These are phyloP conservation scores for Lepidocolaptes lacrymiger DNA, from an alignment of 2,797 vertebrate species.

Conservation along the genomic window DNA sequence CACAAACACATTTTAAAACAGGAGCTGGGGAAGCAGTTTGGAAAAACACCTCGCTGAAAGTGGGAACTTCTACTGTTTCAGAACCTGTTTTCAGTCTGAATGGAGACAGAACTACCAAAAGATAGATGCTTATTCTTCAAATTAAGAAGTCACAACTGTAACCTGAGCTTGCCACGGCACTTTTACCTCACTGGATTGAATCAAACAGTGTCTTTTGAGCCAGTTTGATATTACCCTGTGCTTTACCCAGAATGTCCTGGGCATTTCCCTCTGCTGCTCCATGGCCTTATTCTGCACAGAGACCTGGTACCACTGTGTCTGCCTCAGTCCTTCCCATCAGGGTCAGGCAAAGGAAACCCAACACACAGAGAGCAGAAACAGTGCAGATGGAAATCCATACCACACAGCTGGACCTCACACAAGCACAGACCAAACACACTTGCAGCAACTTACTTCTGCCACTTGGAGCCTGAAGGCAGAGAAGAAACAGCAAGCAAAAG, in stretches of 20 bases:
- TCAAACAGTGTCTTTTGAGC: background rate
- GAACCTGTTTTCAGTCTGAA: background rate
- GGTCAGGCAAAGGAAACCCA: background rate
- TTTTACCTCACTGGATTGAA: background rate
- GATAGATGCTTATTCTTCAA: background rate
- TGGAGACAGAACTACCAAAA: background rate
- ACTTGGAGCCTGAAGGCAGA: background rate
- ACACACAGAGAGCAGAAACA: background rate
- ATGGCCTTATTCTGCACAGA: background rate
- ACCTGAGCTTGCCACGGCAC: background rate
- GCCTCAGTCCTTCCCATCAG: background rate
- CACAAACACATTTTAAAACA: background rate
- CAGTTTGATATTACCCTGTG: background rate
- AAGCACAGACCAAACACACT: background rate
- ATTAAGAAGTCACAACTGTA: background rate
- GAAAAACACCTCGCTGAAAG: background rate
- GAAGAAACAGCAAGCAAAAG: background rate
- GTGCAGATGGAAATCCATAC: background rate
- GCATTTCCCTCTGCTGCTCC: background rate
- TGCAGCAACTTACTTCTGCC: background rate
- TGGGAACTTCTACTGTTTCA: background rate
- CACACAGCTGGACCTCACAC: background rate
- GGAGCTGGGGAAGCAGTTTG: background rate
- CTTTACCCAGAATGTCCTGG: background rate
- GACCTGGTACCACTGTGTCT: background rate